phyloP scores from a whole-genome alignment of 2,797 vertebrate genomes.

The Xenentodon cancila region DNA sequence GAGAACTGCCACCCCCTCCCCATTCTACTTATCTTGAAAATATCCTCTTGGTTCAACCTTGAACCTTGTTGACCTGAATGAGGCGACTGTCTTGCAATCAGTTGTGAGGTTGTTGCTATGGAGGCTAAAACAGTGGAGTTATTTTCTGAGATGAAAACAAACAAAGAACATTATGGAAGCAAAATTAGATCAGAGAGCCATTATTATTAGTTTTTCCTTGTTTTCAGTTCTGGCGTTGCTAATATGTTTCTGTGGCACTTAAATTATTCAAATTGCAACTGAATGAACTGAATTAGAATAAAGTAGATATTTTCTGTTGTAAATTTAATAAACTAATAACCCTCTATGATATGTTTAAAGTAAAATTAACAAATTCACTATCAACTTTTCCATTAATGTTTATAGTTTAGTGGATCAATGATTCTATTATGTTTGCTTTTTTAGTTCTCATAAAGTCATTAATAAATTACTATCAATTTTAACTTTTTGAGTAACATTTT shows the following conservation, averaged over 20 bases:
- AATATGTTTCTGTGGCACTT: not conserved
- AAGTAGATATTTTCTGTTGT: no score
- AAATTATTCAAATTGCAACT: not conserved
- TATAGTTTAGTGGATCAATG: no score
- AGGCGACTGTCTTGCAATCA: conserved; percentile 51
- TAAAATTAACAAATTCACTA: no score
- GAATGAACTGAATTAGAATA: no score
- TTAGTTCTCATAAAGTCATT: conserved; percentile 12
- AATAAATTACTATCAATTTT: conserved; percentile 19
- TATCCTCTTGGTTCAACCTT: conserved; percentile 73
- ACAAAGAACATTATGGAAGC: conserved; percentile 20
- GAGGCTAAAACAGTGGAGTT: conserved; percentile 13
- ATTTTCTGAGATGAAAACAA: conserved; percentile 35
- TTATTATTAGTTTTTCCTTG: not conserved
- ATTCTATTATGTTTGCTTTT: not conserved
- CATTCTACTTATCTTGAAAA: conserved; percentile 69
- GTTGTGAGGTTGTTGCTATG: conserved; percentile 19
- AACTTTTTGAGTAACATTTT: not conserved
- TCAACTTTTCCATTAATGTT: no score
- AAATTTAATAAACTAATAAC: no score
- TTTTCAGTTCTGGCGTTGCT: not conserved
- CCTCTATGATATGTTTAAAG: no score
- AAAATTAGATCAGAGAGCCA: conserved; percentile 5
- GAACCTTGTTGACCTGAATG: conserved; percentile 63
- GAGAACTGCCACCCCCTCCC: conserved; percentile 57